Percentiles rank a stretch among this genome's conserved stretches.
Conservation (phyloP, 2,113 vertebrate genomes). For the Pogonocichla stellata region DNA sequence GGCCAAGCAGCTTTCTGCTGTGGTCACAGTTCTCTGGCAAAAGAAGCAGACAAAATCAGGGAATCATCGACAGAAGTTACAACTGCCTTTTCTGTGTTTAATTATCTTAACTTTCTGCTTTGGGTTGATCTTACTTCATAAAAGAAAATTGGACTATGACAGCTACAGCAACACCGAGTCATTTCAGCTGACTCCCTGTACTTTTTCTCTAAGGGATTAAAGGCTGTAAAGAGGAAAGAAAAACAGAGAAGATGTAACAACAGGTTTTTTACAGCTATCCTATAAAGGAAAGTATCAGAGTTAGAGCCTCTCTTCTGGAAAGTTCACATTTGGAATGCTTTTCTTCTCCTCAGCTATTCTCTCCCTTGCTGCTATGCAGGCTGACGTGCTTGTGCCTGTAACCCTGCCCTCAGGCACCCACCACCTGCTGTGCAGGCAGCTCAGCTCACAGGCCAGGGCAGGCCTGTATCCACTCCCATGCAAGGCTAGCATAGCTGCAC, state of each 20-base stretch:
- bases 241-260: neutral
- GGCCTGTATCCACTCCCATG: rapidly evolving
- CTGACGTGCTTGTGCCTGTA: neutral
- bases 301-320: neutral
- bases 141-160: neutral
- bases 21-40: neutral
- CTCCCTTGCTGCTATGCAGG: neutral
- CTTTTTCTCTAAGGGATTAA: neutral
- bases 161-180: neutral
- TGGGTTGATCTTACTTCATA: neutral
- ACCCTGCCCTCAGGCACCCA: neutral
- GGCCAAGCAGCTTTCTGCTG: neutral
- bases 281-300: neutral
- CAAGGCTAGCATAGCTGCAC: rapidly evolving
- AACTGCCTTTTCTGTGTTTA: neutral
- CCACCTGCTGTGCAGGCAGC: neutral
- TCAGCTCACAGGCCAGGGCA: neutral
- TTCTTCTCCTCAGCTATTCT: neutral
- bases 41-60: neutral
- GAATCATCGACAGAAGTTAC: neutral
- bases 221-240: neutral
- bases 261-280: neutral
- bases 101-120: neutral
- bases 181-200: neutral
- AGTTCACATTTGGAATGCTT: neutral